Base-by-base conservation (phyloP, 2,113 vertebrate species). In the Otus sunia region DNA sequence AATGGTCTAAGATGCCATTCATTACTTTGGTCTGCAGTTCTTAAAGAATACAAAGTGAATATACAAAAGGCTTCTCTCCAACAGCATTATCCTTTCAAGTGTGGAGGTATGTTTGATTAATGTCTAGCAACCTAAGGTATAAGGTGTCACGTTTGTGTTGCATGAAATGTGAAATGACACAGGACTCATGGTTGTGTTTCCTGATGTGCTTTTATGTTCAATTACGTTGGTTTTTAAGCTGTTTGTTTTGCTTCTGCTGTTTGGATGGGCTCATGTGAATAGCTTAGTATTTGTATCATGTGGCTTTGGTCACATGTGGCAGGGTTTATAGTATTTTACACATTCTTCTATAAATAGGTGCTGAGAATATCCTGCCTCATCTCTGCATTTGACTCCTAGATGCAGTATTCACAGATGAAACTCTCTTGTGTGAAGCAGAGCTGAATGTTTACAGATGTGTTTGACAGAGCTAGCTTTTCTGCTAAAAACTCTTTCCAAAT, bases 11-110 rank as follows among this genome's bases (percentile, higher is more conserved):
- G 96, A 94, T 88, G 71, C 72, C 94, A 96, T 97, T 97, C 93
- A 91, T 97, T 97, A 97, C 94, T 95, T 95, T 78, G 12, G 67
- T 76, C 92, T 95, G 92, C 84, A 81, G 68, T 81, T 79, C 94
- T 97, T 96, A 97, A 93, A 93, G 93, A 97, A 96, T 47, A 94
- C 92, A 97, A 96, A 95, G 95, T 94, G 91, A 97, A 97, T 96
- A 97, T 63, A 97, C 86, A 95, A 93, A 97, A 97, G n/a, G 66
- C 91, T 95, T 95, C 94, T 91, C 91, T 96, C 92, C 3, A 3
- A 88, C 41, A 94, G 86, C 91, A 96, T 97, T 95, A 97, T 96
- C 89, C 92, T 97, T 94, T 95, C 94, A 91, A 96, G 88, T 68
- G 89, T 96, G 94, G 88, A 49, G 30, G 80, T 93, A 92, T 23